Base-by-base conservation (phyloP, 2,888 invertebrate species). In the Pharmacophagus antenor region DNA sequence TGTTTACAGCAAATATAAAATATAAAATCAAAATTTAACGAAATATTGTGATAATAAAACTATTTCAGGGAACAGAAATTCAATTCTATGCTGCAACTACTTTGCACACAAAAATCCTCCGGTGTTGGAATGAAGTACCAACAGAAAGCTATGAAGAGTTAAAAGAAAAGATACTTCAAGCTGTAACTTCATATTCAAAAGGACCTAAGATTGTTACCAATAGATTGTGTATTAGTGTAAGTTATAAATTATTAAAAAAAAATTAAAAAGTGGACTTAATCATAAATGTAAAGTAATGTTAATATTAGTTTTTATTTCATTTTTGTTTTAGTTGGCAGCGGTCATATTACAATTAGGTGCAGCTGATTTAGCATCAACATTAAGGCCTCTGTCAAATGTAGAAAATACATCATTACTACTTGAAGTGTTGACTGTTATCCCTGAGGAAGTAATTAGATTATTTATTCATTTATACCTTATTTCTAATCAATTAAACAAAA, bases 31-130 rank as follows among this genome's bases (percentile, higher is more conserved):
- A n/a, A n/a, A 1, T 37, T 3, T 15, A n/a, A 37, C n/a, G 15
- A 37, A 37, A 15, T 37, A n/a, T 37, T 37, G n/a, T 37, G 4
- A 15, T 37, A 37, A 8, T 37, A 4, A n/a, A 37, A 27, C 27
- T 37, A 15, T 89, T 92, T 49, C 80, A 97, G 97, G 92, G 93
- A 58, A 94, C 95, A 66, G 98, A 98, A 89, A 95, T 97, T 31
- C 98, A 98, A 83, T 98, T 97, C 86, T 98, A 97, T 91, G 98
- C 96, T 58, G 98, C 98, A 4, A 96, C 96, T 51, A 97, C 97
- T 23, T 84, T 98, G 21, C 96, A 98, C 73, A 94, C 95, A 0
- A 98, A 98, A 82, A 93, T 98, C 54, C 93, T 96, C 70, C 95
- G 96, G 76, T 95, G 94, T 76, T 98, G 97, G 97, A 92, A 93